A percentile compares a stretch with the other conserved stretches of the same genome.
phyloP scores from a whole-genome alignment of 2,113 vertebrate genomes.

The Ptilorrhoa leucosticta region DNA sequence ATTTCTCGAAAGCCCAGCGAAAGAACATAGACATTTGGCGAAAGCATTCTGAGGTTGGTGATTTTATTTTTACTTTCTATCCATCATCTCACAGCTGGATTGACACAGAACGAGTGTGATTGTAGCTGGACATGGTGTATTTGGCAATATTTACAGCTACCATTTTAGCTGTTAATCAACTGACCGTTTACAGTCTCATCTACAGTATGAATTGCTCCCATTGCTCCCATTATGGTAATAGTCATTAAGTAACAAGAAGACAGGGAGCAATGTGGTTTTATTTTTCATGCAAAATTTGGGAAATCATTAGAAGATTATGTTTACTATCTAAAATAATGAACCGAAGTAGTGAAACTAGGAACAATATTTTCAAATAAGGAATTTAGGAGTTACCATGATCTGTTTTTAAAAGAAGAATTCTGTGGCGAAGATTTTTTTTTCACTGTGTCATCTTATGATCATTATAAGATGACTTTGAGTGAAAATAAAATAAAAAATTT shows the following conservation, averaged over 20 bases:
- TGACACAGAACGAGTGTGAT: slow-evolving; percentile 65
- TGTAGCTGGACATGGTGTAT: slow-evolving; percentile 39
- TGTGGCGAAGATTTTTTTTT: neutral
- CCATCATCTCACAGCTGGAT: slow-evolving; percentile 78
- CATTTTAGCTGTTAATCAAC: slow-evolving; percentile 39
- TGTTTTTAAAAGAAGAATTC: neutral
- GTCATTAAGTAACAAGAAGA: slow-evolving; percentile 4
- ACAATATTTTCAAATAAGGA: neutral
- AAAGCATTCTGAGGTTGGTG: slow-evolving; percentile 99
- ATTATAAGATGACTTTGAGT: neutral
- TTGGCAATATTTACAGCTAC: slow-evolving; percentile 36
- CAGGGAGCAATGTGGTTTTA: slow-evolving; percentile 32
- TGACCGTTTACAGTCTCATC: neutral
- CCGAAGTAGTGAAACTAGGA: neutral
- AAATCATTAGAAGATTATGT: slow-evolving; percentile 8
- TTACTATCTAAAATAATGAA: slow-evolving; percentile 31
- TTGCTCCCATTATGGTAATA: slow-evolving; percentile 49
- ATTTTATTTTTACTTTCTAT: slow-evolving; percentile 79
- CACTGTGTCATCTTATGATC: neutral
- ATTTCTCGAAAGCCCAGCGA: slow-evolving; percentile 99
- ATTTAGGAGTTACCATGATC: neutral
- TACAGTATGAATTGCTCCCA: slow-evolving; percentile 5
- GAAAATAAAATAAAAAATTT: neutral
- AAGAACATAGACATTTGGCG: slow-evolving; percentile 99
- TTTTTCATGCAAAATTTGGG: slow-evolving; percentile 34